Conservation (phyloP, 2,888 invertebrate species). For the Agriopis leucophaearia region DNA sequence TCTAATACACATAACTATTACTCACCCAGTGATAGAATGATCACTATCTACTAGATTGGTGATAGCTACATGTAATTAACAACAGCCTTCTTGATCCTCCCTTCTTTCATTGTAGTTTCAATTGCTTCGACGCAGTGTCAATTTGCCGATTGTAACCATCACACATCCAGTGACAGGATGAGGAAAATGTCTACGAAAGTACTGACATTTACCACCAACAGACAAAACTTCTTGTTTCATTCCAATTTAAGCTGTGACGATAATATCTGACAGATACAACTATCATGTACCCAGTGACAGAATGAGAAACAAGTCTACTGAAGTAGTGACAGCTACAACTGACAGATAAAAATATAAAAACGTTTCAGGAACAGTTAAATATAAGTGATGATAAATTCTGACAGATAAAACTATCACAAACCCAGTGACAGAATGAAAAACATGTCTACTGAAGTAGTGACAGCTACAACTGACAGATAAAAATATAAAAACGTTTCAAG, state of each 20-base stretch:
- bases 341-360: not conserved
- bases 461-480: constrained; percentile 27
- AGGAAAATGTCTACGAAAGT: constrained; percentile 8
- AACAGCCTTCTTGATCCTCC: too few species aligned
- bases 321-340: constrained; percentile 27
- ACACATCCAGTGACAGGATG: constrained; percentile 26
- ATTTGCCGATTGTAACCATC: too few species aligned
- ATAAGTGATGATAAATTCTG: not conserved
- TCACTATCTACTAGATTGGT: constrained; percentile 32
- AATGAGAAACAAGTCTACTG: constrained; percentile 33
- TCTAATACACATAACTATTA: not conserved
- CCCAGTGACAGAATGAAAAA: constrained; percentile 41
- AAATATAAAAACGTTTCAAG: not conserved
- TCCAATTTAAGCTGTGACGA: not conserved
- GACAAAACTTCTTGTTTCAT: not conserved
- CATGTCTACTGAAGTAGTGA: constrained; percentile 46
- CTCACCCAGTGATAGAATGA: constrained; percentile 39
- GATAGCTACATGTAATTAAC: constrained; percentile 24
- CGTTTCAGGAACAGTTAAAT: not conserved
- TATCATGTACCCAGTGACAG: constrained; percentile 34
- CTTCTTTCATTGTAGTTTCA: too few species aligned
- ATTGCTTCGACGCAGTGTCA: too few species aligned
- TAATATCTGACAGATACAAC: constrained; percentile 5
- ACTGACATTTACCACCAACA: constrained; percentile 9
- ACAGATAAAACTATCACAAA: constrained; percentile 23